Evolutionary conservation across 2,113 vertebrate genomes (phyloP).

Genomic region (Actinemys pallida): DNA sequence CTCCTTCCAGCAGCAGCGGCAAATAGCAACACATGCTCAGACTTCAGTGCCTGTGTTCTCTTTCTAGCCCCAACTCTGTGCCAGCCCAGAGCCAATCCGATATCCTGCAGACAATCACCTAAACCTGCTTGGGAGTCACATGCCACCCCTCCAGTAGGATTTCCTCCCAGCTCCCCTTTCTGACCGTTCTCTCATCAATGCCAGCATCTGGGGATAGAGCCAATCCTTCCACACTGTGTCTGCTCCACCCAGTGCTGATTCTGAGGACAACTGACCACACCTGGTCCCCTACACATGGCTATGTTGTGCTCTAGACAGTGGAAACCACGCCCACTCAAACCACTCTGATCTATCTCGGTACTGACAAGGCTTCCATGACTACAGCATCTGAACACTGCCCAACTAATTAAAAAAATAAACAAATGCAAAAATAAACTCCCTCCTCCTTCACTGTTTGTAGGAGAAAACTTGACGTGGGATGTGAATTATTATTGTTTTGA

Average conservation of each 20-base stretch:
- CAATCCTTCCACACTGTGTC: not conserved
- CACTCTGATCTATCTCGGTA: fast-evolving
- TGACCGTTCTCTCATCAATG: not conserved
- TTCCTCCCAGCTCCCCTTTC: not conserved
- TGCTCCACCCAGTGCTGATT: not conserved
- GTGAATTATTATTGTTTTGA: not conserved
- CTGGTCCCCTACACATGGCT: fast-evolving
- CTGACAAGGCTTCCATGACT: not conserved
- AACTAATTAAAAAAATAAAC: not conserved
- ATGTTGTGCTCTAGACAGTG: not conserved
- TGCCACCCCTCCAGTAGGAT: not conserved
- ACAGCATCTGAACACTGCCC: fast-evolving
- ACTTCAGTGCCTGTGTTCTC: not conserved
- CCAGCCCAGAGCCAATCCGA: not conserved
- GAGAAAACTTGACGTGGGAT: not conserved
- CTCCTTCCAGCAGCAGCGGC: not conserved
- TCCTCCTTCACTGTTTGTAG: not conserved
- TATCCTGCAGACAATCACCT: not conserved
- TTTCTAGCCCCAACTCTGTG: not conserved
- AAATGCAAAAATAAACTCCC: not conserved
- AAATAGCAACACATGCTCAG: not conserved
- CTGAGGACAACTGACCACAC: not conserved
- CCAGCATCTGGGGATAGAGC: no score
- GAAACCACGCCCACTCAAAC: not conserved
- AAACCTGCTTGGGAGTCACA: not conserved